Conservation (phyloP, 2,113 vertebrate species). For the Heterocephalus glaber region DNA sequence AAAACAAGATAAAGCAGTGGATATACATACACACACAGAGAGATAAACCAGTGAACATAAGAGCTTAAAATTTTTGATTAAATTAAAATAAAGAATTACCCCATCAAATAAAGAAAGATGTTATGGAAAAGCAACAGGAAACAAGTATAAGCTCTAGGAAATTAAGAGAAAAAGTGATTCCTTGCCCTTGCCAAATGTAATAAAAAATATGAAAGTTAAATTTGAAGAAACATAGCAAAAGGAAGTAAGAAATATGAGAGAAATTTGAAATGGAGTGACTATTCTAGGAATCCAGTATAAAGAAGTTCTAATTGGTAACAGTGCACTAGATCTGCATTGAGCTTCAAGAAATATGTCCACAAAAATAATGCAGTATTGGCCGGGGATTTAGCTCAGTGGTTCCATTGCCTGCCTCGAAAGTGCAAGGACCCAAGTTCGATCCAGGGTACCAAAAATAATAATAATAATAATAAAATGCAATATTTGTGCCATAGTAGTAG, state of each 20-base stretch:
- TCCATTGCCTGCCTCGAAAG: too few species aligned
- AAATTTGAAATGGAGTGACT: not conserved
- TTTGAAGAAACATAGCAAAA: conserved; percentile 10
- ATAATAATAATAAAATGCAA: too few species aligned
- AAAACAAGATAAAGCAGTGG: not conserved
- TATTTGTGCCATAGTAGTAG: not conserved
- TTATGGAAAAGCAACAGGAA: not conserved
- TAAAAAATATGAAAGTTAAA: conserved; percentile 5
- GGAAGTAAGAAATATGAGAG: not conserved
- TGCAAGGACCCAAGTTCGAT: too few species aligned
- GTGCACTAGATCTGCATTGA: not conserved
- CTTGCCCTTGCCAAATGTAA: not conserved
- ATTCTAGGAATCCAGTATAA: not conserved
- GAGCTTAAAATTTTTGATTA: conserved; percentile 5
- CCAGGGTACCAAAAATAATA: too few species aligned
- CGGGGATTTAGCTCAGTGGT: too few species aligned
- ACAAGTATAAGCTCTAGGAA: conserved; percentile 21
- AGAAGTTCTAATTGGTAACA: conserved; percentile 9
- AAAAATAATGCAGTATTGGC: not conserved
- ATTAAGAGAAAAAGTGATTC: not conserved
- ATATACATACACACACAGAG: not conserved
- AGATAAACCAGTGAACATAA: not conserved
- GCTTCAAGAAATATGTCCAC: conserved; percentile 6
- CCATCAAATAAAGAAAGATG: not conserved
- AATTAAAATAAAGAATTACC: conserved; percentile 40